Evolutionary conservation across 1,140 invertebrate species (phyloP).

Genomic region (Cyphomyrmex costatus): DNA sequence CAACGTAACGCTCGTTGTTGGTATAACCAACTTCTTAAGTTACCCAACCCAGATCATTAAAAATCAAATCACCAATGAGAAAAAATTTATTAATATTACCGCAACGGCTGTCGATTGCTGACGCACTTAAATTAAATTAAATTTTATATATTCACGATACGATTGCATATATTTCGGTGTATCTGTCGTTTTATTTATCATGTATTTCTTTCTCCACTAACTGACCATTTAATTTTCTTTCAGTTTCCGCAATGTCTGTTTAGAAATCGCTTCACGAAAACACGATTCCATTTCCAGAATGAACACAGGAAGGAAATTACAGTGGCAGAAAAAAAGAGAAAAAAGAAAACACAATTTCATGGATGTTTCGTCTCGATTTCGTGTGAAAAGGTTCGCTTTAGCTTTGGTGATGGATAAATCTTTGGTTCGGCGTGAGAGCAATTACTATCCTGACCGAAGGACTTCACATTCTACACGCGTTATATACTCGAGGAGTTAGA

Average conservation of each 20-base stretch:
- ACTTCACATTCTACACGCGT: slow-evolving; percentile 14
- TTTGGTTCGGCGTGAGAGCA: slow-evolving; percentile 17
- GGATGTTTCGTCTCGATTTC: slow-evolving; percentile 53
- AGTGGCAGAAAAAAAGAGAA: neutral
- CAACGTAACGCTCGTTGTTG: slow-evolving; percentile 6
- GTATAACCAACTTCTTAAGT: slow-evolving; percentile 24
- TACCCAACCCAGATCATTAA: slow-evolving; percentile 24
- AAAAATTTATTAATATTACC: slow-evolving; percentile 24
- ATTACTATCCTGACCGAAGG: neutral
- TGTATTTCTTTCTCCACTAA: neutral
- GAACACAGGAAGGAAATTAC: neutral
- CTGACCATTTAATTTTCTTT: slow-evolving; percentile 18
- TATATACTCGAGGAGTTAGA: neutral
- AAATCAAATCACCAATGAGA: slow-evolving; percentile 9
- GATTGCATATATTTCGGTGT: neutral
- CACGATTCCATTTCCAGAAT: neutral
- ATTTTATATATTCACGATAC: neutral
- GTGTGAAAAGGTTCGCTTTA: slow-evolving; percentile 34
- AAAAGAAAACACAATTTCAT: slow-evolving; percentile 57
- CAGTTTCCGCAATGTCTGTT: neutral
- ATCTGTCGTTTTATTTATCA: neutral
- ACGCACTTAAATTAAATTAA: slow-evolving; percentile 14
- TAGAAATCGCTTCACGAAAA: slow-evolving; percentile 7
- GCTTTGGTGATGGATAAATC: slow-evolving; percentile 42
- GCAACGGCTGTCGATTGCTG: neutral